phyloP scores from a whole-genome alignment of 2,113 vertebrate genomes.

The Calonectris borealis region DNA sequence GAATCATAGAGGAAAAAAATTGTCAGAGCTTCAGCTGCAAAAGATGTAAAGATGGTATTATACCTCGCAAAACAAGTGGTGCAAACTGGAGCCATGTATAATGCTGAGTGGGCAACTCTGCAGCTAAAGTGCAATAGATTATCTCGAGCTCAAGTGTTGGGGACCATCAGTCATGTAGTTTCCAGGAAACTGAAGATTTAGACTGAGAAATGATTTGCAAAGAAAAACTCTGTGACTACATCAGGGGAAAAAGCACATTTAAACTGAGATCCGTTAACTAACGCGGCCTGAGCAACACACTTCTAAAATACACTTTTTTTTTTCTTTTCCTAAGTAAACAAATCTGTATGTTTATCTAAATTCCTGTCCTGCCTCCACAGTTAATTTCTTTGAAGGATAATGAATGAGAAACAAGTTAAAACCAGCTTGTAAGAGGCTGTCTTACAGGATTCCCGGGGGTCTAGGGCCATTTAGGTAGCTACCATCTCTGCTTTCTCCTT shows the following conservation, averaged over 20 bases:
- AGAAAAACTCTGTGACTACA: background rate
- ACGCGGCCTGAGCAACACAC: background rate
- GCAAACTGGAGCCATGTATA: background rate
- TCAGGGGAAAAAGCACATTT: background rate
- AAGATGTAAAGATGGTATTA: background rate
- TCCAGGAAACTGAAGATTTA: slow-evolving; percentile 49
- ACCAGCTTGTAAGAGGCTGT: background rate
- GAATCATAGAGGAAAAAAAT: slow-evolving; percentile 10
- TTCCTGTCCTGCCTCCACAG: background rate
- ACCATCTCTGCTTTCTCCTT: background rate
- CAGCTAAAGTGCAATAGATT: slow-evolving; percentile 41
- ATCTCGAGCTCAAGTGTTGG: background rate
- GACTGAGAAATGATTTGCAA: slow-evolving; percentile 7
- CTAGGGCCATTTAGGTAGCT: background rate
- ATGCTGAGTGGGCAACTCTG: slow-evolving; percentile 52
- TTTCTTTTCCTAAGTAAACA: background rate
- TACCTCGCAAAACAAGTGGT: slow-evolving; percentile 11
- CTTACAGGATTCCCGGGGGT: background rate
- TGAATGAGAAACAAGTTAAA: background rate
- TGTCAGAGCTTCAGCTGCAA: background rate
- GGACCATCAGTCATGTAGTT: slow-evolving; percentile 48
- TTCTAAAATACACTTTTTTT: background rate
- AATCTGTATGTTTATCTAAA: background rate
- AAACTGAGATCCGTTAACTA: background rate
- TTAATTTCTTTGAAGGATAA: background rate